Base-by-base conservation (phyloP, 2,888 invertebrate species). In the Sussaba pulchella region DNA sequence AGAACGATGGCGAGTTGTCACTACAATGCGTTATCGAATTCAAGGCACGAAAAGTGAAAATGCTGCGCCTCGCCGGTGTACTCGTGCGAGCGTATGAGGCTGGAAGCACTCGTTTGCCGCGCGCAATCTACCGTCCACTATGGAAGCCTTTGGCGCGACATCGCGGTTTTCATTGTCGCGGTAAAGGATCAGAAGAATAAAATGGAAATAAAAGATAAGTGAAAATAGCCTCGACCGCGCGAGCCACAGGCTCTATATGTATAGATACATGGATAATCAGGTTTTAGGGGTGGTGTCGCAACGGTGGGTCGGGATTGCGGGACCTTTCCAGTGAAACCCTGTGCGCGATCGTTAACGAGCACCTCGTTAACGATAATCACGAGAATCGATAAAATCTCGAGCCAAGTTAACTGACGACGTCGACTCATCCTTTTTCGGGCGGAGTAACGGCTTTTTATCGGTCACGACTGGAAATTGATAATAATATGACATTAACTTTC, bases 21-120 rank as follows among this genome's bases (percentile, higher is more conserved):
- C 19, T 41, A 26, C 41, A 54, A 57, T 57, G 57, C 41, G 57
- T 70, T 45, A 70, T 70, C 43, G 45, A 70, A 70, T 57, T 31
- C 43, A 70, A 70, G 54, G 43, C 43, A 17, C 57, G 43, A 41
- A 31, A 57, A 70, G 57, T 70, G 70, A 57, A 70, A 70, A 57
- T 41, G 70, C 41, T 70, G 54, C 8, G 43, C 24, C 54, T 41
- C 24, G 24, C 26, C 26, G 43, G 43, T 24, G 54, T 50, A 54
- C 39, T 69, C 36, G 31, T 24, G 17, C 14, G 14, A 54, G 39
- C 50, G 41, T 24, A 26, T 43, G 69, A 69, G 69, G 54, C 10
- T 31, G 24, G 54, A 17, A 12, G 39, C 59, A 59, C 59, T 69
- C 57, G 41, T 41, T 21, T 69, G 12, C 54, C 14, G 54, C 43